Conservation (phyloP, 2,888 invertebrate species). For the Chrysolina oricalcia region DNA sequence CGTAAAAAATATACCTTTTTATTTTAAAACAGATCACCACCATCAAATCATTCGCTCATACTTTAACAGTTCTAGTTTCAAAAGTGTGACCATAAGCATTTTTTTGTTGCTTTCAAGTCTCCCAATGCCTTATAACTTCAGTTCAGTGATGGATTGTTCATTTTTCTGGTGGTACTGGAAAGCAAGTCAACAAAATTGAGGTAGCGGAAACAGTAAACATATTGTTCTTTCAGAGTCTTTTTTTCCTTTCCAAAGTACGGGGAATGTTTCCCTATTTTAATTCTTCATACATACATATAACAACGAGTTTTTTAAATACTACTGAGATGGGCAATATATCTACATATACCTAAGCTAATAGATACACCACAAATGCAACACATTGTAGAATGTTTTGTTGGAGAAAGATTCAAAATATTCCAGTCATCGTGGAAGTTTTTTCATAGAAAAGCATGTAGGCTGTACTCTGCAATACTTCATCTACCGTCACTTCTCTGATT, state of each 20-base stretch:
- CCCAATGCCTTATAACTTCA: too few species aligned
- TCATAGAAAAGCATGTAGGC: slow-evolving; percentile 97
- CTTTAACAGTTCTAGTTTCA: too few species aligned
- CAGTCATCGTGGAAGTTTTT: slow-evolving; percentile 66
- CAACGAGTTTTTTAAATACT: not conserved
- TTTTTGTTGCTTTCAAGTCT: too few species aligned
- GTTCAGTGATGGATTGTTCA: too few species aligned
- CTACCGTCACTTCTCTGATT: slow-evolving; percentile 86
- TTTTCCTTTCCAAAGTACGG: too few species aligned
- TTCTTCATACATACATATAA: not conserved
- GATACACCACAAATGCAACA: slow-evolving; percentile 4
- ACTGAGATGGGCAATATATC: not conserved
- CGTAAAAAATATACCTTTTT: not conserved
- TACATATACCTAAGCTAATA: not conserved
- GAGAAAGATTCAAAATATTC: slow-evolving; percentile 57
- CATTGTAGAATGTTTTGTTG: not conserved
- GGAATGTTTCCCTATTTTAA: too few species aligned
- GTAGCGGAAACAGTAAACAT: too few species aligned
- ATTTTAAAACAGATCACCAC: not conserved
- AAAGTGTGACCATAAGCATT: too few species aligned
- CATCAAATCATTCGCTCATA: too few species aligned
- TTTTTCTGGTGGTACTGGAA: too few species aligned
- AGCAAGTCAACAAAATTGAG: too few species aligned
- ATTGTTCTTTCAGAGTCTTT: too few species aligned
- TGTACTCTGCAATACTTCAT: slow-evolving; percentile 87